phyloP scores from a whole-genome alignment of 2,888 invertebrate species.

The Rambutsinella grinnellia region DNA sequence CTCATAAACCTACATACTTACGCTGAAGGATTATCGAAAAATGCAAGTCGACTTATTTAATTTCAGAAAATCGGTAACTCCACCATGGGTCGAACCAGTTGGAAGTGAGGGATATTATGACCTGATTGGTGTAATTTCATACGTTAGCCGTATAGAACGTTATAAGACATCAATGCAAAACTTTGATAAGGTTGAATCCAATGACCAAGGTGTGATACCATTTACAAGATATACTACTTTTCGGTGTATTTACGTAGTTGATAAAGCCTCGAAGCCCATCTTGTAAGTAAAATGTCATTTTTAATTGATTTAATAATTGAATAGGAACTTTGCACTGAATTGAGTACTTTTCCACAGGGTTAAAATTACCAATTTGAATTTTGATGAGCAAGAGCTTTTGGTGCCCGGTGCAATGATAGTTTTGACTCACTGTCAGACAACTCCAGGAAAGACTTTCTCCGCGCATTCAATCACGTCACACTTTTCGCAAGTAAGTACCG shows the following conservation, averaged over 20 bases:
- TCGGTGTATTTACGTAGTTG: conserved; percentile 19
- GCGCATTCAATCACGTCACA: neutral
- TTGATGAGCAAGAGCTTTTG: neutral
- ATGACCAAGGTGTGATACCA: neutral
- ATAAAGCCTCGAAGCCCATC: neutral
- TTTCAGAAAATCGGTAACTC: neutral
- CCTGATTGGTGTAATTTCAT: conserved; percentile 14
- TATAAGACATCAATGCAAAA: neutral
- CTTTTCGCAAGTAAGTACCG: conserved; percentile 11
- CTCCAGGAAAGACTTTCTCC: neutral
- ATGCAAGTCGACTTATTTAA: neutral
- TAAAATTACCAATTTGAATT: conserved; percentile 4
- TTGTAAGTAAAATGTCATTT: too few species aligned
- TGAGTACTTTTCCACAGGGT: conserved; percentile 9
- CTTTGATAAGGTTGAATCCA: neutral
- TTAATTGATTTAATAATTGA: too few species aligned
- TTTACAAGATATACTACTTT: neutral
- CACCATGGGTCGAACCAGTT: neutral
- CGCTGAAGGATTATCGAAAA: neutral
- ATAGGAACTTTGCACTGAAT: too few species aligned
- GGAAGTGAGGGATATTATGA: conserved; percentile 4
- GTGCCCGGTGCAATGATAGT: conserved; percentile 23
- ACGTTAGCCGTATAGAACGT: conserved; percentile 27
- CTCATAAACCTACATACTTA: too few species aligned
- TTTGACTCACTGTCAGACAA: conserved; percentile 17